phyloP scores from a whole-genome alignment of 2,113 vertebrate species.

The Tichodroma muraria region DNA sequence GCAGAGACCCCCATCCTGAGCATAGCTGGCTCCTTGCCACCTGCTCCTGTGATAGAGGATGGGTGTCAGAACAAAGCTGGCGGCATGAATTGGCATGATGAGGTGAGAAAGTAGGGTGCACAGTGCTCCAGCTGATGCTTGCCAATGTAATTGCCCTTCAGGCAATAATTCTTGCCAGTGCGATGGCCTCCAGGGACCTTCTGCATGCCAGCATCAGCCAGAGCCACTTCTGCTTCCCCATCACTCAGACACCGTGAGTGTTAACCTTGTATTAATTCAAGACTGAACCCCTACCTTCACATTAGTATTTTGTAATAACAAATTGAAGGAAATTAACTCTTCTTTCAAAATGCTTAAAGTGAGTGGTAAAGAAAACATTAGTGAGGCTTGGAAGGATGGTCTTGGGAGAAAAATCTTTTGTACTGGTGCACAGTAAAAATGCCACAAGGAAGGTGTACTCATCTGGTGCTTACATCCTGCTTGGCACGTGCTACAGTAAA shows the following conservation, averaged over 20 bases:
- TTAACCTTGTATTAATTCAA: slow-evolving; percentile 38
- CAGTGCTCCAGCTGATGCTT: slow-evolving; percentile 46
- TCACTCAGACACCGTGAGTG: not conserved
- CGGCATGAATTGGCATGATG: slow-evolving; percentile 54
- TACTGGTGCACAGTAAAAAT: not conserved
- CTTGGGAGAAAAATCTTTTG: not conserved
- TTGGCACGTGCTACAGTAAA: not conserved
- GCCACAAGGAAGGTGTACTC: not conserved
- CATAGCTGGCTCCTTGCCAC: slow-evolving; percentile 9
- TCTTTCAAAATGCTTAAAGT: not conserved
- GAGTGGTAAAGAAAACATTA: not conserved
- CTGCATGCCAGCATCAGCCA: not conserved
- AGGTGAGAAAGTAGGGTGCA: slow-evolving; percentile 48
- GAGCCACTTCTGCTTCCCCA: slow-evolving; percentile 38
- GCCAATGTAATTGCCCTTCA: slow-evolving; percentile 57
- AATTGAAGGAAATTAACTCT: not conserved
- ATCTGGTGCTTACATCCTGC: not conserved
- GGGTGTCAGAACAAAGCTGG: slow-evolving; percentile 62
- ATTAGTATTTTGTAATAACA: slow-evolving; percentile 1
- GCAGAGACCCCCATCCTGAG: not conserved
- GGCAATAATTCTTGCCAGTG: slow-evolving; percentile 44
- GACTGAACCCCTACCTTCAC: not conserved
- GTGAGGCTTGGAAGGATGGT: not conserved
- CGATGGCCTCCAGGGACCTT: not conserved
- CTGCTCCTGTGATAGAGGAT: slow-evolving; percentile 30